Conservation (phyloP, 2,797 vertebrate species). For the Acrossocheilus fasciatus region DNA sequence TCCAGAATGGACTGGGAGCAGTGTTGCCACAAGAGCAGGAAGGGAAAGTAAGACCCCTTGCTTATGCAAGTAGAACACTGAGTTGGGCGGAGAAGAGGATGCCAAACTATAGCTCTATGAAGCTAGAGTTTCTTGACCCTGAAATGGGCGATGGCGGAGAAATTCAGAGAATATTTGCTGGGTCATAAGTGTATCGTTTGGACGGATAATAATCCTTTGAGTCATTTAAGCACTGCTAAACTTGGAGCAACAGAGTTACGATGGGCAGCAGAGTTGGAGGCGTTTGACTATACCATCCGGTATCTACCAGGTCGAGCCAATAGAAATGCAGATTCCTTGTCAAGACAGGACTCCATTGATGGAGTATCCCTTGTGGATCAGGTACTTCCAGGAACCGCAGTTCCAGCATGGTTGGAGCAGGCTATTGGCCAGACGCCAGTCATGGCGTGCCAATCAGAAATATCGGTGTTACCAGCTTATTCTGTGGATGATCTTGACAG, state of each 20-base stretch:
- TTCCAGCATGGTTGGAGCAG: not conserved
- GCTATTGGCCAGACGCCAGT: not conserved
- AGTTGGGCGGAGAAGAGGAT: not conserved
- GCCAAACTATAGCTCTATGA: not conserved
- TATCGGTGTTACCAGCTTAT: not conserved
- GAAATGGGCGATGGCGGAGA: not conserved
- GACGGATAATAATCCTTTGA: no score
- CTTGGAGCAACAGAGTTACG: not conserved
- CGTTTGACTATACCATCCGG: not conserved
- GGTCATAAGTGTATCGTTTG: not conserved
- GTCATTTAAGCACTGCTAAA: not conserved
- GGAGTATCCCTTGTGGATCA: not conserved
- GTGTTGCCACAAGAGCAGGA: not conserved
- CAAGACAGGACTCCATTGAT: not conserved
- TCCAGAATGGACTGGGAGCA: not conserved
- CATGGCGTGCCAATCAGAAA: not conserved
- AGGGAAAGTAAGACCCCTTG: not conserved
- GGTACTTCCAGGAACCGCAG: not conserved
- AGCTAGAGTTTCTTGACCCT: not conserved
- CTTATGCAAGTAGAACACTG: not conserved
- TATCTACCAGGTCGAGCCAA: not conserved
- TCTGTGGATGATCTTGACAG: not conserved
- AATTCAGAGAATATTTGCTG: not conserved
- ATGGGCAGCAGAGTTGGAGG: not conserved
- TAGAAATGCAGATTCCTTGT: not conserved